Evolutionary conservation across 2,113 vertebrate species (phyloP).

Genomic region (Sphyrna mokarran): DNA sequence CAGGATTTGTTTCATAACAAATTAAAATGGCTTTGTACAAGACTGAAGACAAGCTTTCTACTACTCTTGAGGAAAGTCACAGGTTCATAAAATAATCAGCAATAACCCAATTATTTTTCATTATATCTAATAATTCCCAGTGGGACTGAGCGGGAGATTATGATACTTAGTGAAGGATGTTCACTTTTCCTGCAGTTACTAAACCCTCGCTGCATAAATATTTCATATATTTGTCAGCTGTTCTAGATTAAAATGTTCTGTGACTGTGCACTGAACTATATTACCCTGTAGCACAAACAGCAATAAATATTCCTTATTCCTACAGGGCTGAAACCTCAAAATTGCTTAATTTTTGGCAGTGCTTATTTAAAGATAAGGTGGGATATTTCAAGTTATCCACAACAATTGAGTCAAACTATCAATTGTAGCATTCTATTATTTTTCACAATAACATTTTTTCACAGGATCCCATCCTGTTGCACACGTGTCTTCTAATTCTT

Average conservation of each 20-base stretch:
- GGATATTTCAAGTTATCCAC: constrained; percentile 14
- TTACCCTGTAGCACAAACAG: neutral
- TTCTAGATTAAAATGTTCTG: constrained; percentile 4
- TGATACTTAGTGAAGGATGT: neutral
- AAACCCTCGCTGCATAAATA: neutral
- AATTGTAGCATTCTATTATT: neutral
- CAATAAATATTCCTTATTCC: neutral
- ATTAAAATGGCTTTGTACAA: neutral
- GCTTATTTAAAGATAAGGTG: neutral
- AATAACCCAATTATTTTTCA: constrained; percentile 21
- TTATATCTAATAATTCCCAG: neutral
- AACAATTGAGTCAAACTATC: neutral
- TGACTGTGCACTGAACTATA: constrained; percentile 15
- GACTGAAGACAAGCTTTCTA: no score
- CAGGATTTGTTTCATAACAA: neutral
- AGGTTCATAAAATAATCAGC: neutral
- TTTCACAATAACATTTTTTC: neutral
- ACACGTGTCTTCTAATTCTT: no score
- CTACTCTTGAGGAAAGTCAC: neutral
- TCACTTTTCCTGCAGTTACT: neutral
- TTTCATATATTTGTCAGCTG: constrained; percentile 27
- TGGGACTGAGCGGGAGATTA: neutral
- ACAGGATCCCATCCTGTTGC: neutral
- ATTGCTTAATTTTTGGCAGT: neutral
- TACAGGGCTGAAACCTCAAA: neutral